Base-by-base conservation (phyloP, 1,140 invertebrate species). In the Phymorhynchus buccinoides region DNA sequence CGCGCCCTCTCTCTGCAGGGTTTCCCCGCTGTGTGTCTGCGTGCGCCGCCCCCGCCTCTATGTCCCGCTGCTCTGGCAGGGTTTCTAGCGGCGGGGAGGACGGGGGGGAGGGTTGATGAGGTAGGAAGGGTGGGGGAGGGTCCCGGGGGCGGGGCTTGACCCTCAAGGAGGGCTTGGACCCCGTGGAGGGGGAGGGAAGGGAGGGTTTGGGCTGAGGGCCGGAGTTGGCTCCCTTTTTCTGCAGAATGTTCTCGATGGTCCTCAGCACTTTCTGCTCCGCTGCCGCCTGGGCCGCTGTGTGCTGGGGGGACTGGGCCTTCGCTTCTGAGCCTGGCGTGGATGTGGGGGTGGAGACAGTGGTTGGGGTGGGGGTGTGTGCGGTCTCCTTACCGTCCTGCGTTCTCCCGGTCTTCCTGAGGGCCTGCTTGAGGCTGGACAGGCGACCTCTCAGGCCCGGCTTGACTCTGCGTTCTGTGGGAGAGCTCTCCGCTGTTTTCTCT, bases 171-270 rank as follows among this genome's bases (percentile, higher is more conserved):
- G 81, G 81, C 39, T 83, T 83, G 37, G 39, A 14, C 3, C n/a
- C 56, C 14, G 37, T 12, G 32, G 48, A 41, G 52, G 44, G 30
- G 12, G 80, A 37, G 80, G 52, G 39, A 18, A 66, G 32, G 52
- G 30, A 22, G 3, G 9, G 80, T 12, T 4, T 4, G n/a, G 32
- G 52, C 22, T 56, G 80, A 9, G 41, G 18, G 9, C 37, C 3
- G 81, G 39, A 35, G 62, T n/a, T n/a, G n/a, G n/a, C n/a, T n/a
- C n/a, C 30, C 41, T 83, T 80, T 39, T 44, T 68, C 41, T 73
- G 81, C n/a, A 83, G 81, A n/a, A 83, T 68, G 81, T 7, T 83
- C 66, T 83, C 62, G 14, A 83, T 75, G 14, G 71, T 62, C 75
- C 66, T 73, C 39, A 78, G 35, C 32, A 84, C 83, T 32, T 79